Percentiles rank a stretch among this genome's conserved stretches.
phyloP scores from a whole-genome alignment of 35 echinoderm and acorn worm species.

The Ophioderma brevispina region DNA sequence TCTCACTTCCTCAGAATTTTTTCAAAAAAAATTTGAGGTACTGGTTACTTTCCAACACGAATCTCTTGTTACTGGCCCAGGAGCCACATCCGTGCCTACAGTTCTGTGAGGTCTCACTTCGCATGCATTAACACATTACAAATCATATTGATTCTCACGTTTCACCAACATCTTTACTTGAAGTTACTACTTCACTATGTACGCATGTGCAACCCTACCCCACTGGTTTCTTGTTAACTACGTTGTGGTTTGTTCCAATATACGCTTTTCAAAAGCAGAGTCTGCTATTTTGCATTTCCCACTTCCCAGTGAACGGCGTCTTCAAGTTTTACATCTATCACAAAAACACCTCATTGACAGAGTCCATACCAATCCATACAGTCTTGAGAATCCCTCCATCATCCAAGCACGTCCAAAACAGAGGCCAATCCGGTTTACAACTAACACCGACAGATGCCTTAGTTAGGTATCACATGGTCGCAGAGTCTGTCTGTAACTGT shows the following conservation, averaged over 20 bases:
- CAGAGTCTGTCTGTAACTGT: constrained; percentile 69
- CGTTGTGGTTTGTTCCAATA: constrained; percentile 75
- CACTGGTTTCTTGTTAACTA: constrained; percentile 54
- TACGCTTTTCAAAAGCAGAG: constrained; percentile 12
- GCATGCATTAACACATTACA: constrained; percentile 59
- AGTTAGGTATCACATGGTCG: constrained; percentile 72
- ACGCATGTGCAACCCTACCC: no score
- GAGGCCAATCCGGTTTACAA: background rate
- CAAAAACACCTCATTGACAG: background rate
- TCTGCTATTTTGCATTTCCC: background rate
- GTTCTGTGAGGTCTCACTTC: constrained; percentile 46
- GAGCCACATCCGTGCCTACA: constrained; percentile 28
- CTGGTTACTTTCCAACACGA: constrained; percentile 17
- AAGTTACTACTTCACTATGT: background rate
- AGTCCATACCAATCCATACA: background rate
- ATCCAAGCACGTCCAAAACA: background rate
- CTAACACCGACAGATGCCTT: constrained; percentile 26
- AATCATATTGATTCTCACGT: constrained; percentile 53
- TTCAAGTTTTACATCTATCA: background rate
- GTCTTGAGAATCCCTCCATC: background rate
- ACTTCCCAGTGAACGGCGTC: background rate
- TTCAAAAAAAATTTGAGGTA: background rate
- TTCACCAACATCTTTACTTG: constrained; percentile 56
- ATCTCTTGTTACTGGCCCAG: constrained; percentile 6
- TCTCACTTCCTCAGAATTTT: background rate